Base-by-base conservation (phyloP, 92 coral and sea anemone species). In the Phymanthus crucifer region DNA sequence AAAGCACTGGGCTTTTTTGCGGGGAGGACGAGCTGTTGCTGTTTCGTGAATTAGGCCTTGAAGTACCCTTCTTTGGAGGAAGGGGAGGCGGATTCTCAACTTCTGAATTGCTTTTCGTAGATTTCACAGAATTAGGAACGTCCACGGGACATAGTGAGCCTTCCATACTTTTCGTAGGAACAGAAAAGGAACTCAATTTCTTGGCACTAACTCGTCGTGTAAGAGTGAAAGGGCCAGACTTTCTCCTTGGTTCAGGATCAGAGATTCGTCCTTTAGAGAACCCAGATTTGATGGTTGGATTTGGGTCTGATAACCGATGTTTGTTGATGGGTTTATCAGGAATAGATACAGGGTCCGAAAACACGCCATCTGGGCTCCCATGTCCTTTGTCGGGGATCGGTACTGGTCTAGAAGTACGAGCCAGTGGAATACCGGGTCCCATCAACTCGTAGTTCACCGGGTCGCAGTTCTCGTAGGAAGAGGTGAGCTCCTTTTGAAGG, bases 401-500 rank as follows among this genome's bases (percentile, higher is more conserved):
- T 3, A 83, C 80, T n/a, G 90, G 93, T 52, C 79, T 81, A 3
- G 90, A 82, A 12, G 48, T 17, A 8, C 13, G 48, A 43, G 82
- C 74, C 31, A 58, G 23, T 0, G 75, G 76, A 27, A 27, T 65
- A n/a, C 54, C 78, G 9, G 86, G 90, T 40, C 61, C 77, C 93
- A 89, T 89, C 5, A 77, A 27, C 54, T 83, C 93, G 34, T 89
- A 86, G 6, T 33, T 34, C 29, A 24, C 21, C 8, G 87, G 66
- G 40, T 33, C 50, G 31, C 78, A 74, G 67, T 86, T 89, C 64
- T 86, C 90, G 54, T 89, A 86, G 21, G 84, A 73, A 32, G 58
- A 43, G 3, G 31, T 77, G 3, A 83, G 56, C 52, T 43, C 82
- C 12, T 79, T 83, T 48, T 64, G 82, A 56, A 64, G 52, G 19